A percentile compares a stretch with the other conserved stretches of the same genome.
Conservation (phyloP, 2,113 vertebrate species). For the Callocephalon fimbriatum region DNA sequence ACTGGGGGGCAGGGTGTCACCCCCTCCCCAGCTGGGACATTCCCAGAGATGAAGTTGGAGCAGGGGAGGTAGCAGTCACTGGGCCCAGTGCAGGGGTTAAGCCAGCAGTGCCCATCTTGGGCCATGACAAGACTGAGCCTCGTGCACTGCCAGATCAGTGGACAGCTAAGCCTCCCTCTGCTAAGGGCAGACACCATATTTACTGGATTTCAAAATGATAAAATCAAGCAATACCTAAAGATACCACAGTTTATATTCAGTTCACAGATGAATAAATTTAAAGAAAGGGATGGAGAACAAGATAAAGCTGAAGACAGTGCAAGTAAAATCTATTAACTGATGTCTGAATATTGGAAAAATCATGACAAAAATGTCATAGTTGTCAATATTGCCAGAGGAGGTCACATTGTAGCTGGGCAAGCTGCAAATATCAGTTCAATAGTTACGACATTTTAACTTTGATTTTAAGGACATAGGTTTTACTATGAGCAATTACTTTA, state of each 20-base stretch:
- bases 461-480: background rate
- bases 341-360: background rate
- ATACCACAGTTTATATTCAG: background rate
- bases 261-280: background rate
- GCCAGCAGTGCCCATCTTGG: rapidly evolving
- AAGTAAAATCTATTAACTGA: background rate
- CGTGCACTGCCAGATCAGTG: rapidly evolving
- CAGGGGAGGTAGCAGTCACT: background rate
- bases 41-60: background rate
- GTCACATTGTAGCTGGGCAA: background rate
- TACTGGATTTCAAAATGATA: background rate
- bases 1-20: rapidly evolving
- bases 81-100: background rate
- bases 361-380: background rate
- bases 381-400: background rate
- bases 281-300: background rate
- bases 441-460: background rate
- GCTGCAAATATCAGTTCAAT: background rate
- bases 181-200: background rate
- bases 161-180: rapidly evolving
- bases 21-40: rapidly evolving
- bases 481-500: background rate
- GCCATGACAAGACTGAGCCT: rapidly evolving
- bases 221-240: background rate
- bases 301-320: background rate